Evolutionary conservation across 2,888 invertebrate species (phyloP), one percentile per base, ranked within the genome.

Genomic region (Brachycybe producta): DNA sequence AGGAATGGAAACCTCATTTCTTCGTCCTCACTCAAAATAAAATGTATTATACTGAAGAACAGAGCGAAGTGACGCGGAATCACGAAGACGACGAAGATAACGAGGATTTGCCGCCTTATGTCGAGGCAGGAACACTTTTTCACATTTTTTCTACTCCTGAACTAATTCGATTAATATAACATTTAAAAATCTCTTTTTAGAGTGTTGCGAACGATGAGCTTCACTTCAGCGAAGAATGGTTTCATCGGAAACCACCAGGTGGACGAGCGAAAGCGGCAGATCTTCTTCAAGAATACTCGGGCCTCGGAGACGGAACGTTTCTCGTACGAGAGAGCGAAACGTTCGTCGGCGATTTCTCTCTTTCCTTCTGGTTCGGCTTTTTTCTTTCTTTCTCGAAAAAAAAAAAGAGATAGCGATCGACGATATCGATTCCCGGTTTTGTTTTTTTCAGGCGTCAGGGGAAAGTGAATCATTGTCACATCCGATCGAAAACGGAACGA

Each of bases 181-280:
- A 39, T 28, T 35, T 43, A 36, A 51, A 41, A 50, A 21, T 54
- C 46, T 51, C 39, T 55, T 52, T 46, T 19, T 47, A 66, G 60
- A 78, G 77, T 51, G 75, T 84, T 8, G 80, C 83, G 1, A 85
- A 84, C 60, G 86, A 90, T 62, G 91, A 91, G 64, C 67, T 91
- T 55, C 91, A 91, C 67, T 88, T 85, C 63, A 80, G 83, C 23
- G 92, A 92, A 67, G 83, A 83, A 64, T 92, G 92, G 92, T 92
- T 90, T 64, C 92, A 92, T 63, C 90, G 91, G 0, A 81, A 81
- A 64, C 67, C 91, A 32, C 77, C 80, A 15, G 83, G 82, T 23
- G 85, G 85, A 19, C 68, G 87, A 3, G 77, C 77, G 54, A 85
- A 88, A 61, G 84, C 87, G 0, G 85, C 85, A 63, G 71, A 73